Evolutionary conservation across 2,113 vertebrate genomes (phyloP).

Genomic region (Coptodon rendalli): DNA sequence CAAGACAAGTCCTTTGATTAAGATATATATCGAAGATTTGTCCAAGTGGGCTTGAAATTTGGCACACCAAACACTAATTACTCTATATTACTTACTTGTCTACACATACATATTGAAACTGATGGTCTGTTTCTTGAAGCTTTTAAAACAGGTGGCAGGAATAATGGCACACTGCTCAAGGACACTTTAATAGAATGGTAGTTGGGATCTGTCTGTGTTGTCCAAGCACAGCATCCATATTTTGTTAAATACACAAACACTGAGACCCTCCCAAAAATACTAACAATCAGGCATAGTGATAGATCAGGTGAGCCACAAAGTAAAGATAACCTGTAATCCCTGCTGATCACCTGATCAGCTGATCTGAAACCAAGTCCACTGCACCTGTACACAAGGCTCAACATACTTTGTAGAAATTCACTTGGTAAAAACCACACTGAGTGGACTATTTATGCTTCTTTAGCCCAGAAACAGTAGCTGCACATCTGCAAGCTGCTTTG

Average conservation of each 20-base stretch:
- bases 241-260: not conserved
- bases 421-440: not conserved
- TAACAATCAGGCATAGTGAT: not conserved
- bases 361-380: not conserved
- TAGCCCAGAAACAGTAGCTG: not conserved
- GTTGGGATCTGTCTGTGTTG: not conserved
- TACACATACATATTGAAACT: not conserved
- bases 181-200: not conserved
- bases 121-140: not conserved
- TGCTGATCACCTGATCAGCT: not conserved
- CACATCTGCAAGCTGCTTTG: not conserved
- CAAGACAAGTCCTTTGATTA: not conserved
- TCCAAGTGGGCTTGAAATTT: not conserved
- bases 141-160: not conserved
- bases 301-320: not conserved
- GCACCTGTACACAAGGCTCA: not conserved
- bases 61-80: not conserved
- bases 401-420: not conserved
- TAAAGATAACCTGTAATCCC: not conserved
- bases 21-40: not conserved
- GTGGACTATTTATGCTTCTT: not conserved
- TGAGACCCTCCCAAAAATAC: not conserved
- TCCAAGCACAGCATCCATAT: not conserved
- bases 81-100: not conserved
- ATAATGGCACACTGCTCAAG: not conserved